Evolutionary conservation across 1,140 invertebrate genomes (phyloP).

Genomic region (Leucophenga varia): DNA sequence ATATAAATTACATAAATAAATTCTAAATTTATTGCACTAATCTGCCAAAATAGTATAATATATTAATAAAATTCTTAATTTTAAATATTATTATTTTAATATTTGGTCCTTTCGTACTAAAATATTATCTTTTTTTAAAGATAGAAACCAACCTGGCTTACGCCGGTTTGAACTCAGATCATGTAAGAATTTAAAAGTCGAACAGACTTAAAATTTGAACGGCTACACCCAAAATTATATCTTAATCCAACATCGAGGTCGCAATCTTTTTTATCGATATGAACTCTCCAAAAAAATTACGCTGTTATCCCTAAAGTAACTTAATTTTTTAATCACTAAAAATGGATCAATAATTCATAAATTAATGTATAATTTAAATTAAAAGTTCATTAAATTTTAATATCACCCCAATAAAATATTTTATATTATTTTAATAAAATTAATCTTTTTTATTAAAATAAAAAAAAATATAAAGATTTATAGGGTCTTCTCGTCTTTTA

Average conservation of each 20-base stretch:
- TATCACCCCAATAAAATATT: slow-evolving; percentile 42
- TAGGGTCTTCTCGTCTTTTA: slow-evolving; percentile 64
- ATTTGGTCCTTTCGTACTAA: slow-evolving; percentile 69
- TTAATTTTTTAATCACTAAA: slow-evolving; percentile 33
- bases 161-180: slow-evolving; percentile 76
- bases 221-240: slow-evolving; percentile 63
- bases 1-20: slow-evolving; percentile 59
- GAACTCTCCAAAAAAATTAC: slow-evolving; percentile 38
- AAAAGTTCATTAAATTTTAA: slow-evolving; percentile 38
- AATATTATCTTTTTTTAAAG: slow-evolving; percentile 60
- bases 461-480: slow-evolving; percentile 54
- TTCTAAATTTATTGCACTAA: slow-evolving; percentile 66
- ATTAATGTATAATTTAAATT: slow-evolving; percentile 28
- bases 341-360: slow-evolving; percentile 31
- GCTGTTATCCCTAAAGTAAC: slow-evolving; percentile 47
- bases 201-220: slow-evolving; percentile 70
- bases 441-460: slow-evolving; percentile 50
- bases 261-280: slow-evolving; percentile 61
- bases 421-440: slow-evolving; percentile 42
- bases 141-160: slow-evolving; percentile 76
- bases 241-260: slow-evolving; percentile 82
- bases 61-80: slow-evolving; percentile 62
- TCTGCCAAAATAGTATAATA: slow-evolving; percentile 66
- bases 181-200: slow-evolving; percentile 76
- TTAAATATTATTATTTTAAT: too few species aligned